These are phyloP conservation scores for Mus caroli DNA, from an alignment of 2,797 vertebrate genomes.

Conservation along the genomic window DNA sequence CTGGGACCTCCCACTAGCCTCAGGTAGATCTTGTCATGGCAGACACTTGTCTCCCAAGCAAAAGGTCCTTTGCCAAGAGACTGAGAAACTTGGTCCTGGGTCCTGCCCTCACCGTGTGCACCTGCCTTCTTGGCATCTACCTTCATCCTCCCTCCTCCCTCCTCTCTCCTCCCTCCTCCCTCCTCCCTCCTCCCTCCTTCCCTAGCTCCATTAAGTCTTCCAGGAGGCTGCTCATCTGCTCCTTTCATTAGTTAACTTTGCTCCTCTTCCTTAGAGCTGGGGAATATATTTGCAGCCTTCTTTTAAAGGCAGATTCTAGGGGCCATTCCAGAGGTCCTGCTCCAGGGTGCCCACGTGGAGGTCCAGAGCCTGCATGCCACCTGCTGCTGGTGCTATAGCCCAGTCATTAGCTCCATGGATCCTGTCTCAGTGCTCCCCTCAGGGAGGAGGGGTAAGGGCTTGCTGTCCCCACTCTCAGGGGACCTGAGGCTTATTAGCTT, in stretches of 20 bases:
- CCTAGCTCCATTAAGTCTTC: accelerated
- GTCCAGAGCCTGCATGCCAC: not conserved
- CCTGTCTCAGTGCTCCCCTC: not conserved
- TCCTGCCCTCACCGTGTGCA: not conserved
- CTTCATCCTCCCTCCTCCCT: not conserved
- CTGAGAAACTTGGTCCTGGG: not conserved
- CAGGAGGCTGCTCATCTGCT: not conserved
- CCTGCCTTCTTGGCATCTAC: not conserved
- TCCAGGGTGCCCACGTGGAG: not conserved
- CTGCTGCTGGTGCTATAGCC: not conserved
- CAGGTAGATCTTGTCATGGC: not conserved
- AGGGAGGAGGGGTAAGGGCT: not conserved
- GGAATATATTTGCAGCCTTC: not conserved
- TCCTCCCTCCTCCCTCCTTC: not conserved
- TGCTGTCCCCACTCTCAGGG: not conserved
- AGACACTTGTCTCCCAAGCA: not conserved
- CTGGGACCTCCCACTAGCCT: not conserved
- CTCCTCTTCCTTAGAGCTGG: not conserved
- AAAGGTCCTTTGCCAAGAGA: not conserved
- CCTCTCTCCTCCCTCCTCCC: not conserved
- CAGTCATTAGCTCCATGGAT: not conserved
- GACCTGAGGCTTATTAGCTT: not conserved
- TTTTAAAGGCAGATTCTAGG: slow-evolving; percentile 11
- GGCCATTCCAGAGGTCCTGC: not conserved
- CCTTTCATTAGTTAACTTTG: not conserved